These are phyloP conservation scores for Mamestra brassicae DNA, from an alignment of 2,888 invertebrate genomes.

Conservation along the genomic window DNA sequence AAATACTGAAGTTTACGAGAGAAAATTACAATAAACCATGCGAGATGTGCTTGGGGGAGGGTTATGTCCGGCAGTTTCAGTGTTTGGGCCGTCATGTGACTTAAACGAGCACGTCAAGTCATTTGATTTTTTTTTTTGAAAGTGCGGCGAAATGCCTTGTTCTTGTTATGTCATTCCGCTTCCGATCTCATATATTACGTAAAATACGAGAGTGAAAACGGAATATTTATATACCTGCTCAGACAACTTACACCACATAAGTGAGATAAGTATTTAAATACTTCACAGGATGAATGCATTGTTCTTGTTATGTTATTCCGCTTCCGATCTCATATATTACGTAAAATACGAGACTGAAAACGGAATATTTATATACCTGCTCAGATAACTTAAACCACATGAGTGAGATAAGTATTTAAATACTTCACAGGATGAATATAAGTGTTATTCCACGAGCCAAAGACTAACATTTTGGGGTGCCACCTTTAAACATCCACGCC, in stretches of 20 bases:
- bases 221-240: conserved; percentile 73
- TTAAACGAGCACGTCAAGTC: no score
- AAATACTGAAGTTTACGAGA: background rate
- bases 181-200: conserved; percentile 70
- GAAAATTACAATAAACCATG: background rate
- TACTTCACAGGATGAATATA: conserved; percentile 12
- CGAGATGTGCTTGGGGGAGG: background rate
- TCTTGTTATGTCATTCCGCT: conserved; percentile 48
- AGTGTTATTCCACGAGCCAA: background rate
- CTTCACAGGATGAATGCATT: conserved; percentile 14
- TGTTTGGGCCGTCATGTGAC: no score
- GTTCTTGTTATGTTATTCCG: conserved; percentile 26
- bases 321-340: conserved; percentile 72
- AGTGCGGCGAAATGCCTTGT: no score
- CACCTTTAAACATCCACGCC: no score
- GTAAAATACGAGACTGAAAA: conserved; percentile 77
- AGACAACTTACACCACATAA: background rate
- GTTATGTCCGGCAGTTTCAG: no score
- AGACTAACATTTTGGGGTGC: background rate
- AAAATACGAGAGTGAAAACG: conserved; percentile 79
- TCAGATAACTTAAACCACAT: background rate
- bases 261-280: background rate
- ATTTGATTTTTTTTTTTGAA: no score
- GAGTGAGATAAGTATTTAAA: background rate
- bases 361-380: conserved; percentile 75